Percentiles rank a stretch among this genome's conserved stretches.
Evolutionary conservation across 2,888 invertebrate genomes (phyloP).

Genomic region (Byasa hedistus): DNA sequence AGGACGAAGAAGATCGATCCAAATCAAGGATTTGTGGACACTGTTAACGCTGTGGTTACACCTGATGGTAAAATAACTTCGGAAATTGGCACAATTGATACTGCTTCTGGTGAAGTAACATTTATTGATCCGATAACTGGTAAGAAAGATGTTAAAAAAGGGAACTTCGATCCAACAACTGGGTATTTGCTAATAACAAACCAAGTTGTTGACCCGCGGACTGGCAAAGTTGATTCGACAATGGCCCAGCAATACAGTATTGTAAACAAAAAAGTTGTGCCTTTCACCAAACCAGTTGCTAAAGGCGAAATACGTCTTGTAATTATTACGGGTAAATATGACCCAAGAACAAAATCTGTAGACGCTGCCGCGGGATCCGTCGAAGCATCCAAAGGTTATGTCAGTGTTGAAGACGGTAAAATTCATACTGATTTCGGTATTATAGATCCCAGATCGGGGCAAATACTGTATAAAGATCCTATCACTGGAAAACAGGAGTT

Average conservation of each 20-base stretch:
- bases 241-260: slow-evolving; percentile 74
- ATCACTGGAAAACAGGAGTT: slow-evolving; percentile 81
- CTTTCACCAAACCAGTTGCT: slow-evolving; percentile 60
- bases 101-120: slow-evolving; percentile 78
- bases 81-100: slow-evolving; percentile 83
- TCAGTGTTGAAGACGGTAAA: slow-evolving; percentile 75
- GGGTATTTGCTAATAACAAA: slow-evolving; percentile 79
- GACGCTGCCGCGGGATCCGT: slow-evolving; percentile 76
- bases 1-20: slow-evolving; percentile 73
- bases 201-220: slow-evolving; percentile 78
- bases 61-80: slow-evolving; percentile 77
- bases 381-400: slow-evolving; percentile 78
- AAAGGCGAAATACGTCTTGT: slow-evolving; percentile 70
- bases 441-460: slow-evolving; percentile 81
- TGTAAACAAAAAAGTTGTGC: slow-evolving; percentile 68
- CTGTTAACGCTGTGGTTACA: slow-evolving; percentile 81
- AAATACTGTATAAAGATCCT: slow-evolving; percentile 80
- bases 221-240: slow-evolving; percentile 81
- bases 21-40: slow-evolving; percentile 67
- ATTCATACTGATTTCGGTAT: slow-evolving; percentile 81
- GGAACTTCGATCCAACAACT: slow-evolving; percentile 76
- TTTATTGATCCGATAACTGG: slow-evolving; percentile 71
- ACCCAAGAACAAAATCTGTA: slow-evolving; percentile 80
- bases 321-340: slow-evolving; percentile 76
- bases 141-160: slow-evolving; percentile 79